A percentile compares a stretch with the other conserved stretches of the same genome.
Conservation (phyloP, 2,888 invertebrate species). For the Vannuccia rotundouncinata region DNA sequence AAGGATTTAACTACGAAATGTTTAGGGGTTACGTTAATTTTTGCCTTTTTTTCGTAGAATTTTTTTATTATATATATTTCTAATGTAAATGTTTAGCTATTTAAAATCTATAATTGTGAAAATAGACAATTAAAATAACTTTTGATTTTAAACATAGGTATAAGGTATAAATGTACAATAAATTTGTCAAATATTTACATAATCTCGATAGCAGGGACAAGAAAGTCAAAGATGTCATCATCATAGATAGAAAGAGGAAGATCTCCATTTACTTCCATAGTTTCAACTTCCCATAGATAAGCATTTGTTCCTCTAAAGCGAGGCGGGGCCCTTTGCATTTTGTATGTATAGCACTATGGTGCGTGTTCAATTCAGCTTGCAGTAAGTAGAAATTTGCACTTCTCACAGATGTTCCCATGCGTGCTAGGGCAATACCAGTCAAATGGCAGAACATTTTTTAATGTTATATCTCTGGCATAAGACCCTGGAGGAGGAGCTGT, state of each 20-base stretch:
- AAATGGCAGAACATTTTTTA: not conserved
- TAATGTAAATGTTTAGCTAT: not conserved
- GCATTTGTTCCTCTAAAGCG: not conserved
- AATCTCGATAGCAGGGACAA: not conserved
- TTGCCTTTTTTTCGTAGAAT: not conserved
- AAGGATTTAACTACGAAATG: not conserved
- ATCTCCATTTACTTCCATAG: not conserved
- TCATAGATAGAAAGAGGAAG: not conserved
- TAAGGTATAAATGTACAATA: not conserved
- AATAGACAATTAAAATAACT: not conserved
- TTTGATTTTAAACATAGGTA: not conserved
- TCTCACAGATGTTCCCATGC: not conserved
- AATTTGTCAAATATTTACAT: not conserved
- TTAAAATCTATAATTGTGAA: not conserved
- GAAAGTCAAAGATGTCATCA: not conserved
- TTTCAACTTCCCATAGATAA: not conserved
- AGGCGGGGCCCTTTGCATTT: not conserved
- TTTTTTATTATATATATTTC: not conserved
- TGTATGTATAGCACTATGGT: not conserved
- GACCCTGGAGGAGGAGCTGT: not conserved
- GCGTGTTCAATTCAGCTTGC: not conserved
- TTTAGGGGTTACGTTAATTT: not conserved
- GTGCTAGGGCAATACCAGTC: not conserved
- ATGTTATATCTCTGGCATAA: not conserved
- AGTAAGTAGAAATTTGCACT: not conserved